Conservation (phyloP, 1,140 invertebrate species). For the Cydia fagiglandana region DNA sequence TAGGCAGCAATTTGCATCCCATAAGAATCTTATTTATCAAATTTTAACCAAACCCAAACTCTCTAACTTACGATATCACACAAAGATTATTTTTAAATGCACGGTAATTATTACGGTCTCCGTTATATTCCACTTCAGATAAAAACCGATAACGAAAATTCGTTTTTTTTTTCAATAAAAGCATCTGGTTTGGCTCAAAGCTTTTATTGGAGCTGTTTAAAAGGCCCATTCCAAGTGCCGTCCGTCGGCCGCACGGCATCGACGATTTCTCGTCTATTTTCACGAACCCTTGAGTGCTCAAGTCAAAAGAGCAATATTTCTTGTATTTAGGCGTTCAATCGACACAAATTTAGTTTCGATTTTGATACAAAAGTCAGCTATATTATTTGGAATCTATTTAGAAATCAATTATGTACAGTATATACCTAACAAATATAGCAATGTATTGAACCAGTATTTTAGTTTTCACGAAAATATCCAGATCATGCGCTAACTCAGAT, state of each 20-base stretch:
- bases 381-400: too few species aligned
- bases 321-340: background rate
- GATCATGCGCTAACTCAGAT: background rate
- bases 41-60: too few species aligned
- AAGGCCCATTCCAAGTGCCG: constrained; percentile 12
- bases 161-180: background rate
- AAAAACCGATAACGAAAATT: background rate
- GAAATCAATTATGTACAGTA: too few species aligned
- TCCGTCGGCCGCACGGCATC: constrained; percentile 7
- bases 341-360: background rate
- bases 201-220: constrained; percentile 11
- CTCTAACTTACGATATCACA: too few species aligned
- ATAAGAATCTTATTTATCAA: too few species aligned
- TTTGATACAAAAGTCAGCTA: too few species aligned
- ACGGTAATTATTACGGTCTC: background rate
- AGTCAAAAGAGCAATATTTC: background rate
- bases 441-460: too few species aligned
- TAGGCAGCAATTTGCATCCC: too few species aligned
- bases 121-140: background rate
- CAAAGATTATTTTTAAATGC: background rate
- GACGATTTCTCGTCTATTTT: constrained; percentile 25
- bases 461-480: background rate
- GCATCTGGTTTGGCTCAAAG: constrained; percentile 11
- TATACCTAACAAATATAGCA: too few species aligned
- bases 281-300: constrained; percentile 17